Base-by-base conservation (phyloP, 1,140 invertebrate species). In the Drosophila prosaltans region DNA sequence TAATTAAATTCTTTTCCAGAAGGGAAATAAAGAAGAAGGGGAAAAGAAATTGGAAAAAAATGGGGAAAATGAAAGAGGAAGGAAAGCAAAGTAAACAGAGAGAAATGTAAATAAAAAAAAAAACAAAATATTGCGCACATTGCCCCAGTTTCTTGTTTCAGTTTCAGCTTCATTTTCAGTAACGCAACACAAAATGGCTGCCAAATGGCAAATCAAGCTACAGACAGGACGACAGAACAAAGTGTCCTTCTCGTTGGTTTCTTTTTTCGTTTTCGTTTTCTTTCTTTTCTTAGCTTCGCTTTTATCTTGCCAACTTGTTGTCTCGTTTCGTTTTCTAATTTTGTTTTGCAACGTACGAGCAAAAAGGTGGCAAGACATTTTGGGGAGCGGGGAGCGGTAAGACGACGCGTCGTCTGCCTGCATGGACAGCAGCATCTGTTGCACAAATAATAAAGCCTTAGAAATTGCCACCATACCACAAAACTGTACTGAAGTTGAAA, bases 391-490 rank as follows among this genome's bases (percentile, higher is more conserved):
- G 40, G 7, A 11, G 45, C 9, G 41, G 62, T 36, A 9, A 24
- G 9, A 36, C 24, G 36, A 16, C 16, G 16, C 16, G 16, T 16
- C 16, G 0, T 16, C 28, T 51, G 40, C 61, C 40, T 48, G 26
- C 43, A 32, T 36, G 28, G 43, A 71, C 75, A 89, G 73, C 83
- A 88, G 73, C 83, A 88, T 88, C 83, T 88, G 83, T 88, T 88
- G 83, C 83, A 80, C 63, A 76, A 76, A 60, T 60, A 60, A 58
- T 16, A 40, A 48, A 76, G 73, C 70, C 72, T 51, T 51, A 21
- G 72, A 69, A 75, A 75, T 75, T 75, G 73, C 73, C 72, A 69
- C 51, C 45, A 51, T 24, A 51, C 45, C 57, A 54, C 65, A 64
- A 60, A 61, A 16, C 16, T 16, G 16, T 16, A 16, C 16, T 16